Evolutionary conservation across 1,140 invertebrate species (phyloP).

Genomic region (Megalonaias nervosa): DNA sequence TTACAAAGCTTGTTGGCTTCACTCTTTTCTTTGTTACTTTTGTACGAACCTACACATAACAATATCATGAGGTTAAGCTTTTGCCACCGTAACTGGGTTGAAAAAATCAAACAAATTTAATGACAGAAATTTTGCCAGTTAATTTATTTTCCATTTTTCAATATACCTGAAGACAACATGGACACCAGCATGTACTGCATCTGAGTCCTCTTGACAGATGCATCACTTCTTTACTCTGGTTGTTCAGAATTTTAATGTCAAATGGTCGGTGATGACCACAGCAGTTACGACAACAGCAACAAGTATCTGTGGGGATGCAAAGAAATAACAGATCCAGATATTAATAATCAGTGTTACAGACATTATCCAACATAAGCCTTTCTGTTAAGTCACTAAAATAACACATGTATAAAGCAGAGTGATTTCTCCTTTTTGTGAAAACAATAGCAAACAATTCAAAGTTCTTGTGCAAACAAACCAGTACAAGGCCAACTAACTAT

Average conservation of each 20-base stretch:
- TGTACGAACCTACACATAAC: too few relatives aligned
- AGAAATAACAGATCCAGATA: too few relatives aligned
- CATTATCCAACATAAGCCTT: too few relatives aligned
- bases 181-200: constrained; percentile 85
- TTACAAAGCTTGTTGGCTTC: too few relatives aligned
- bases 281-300: constrained; percentile 84
- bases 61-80: background rate
- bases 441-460: too few relatives aligned
- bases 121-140: background rate
- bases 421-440: too few relatives aligned
- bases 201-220: constrained; percentile 82
- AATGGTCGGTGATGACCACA: constrained; percentile 85
- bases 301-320: constrained; percentile 76
- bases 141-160: constrained; percentile 9
- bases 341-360: too few relatives aligned
- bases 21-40: too few relatives aligned
- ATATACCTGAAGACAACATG: constrained; percentile 87
- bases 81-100: background rate
- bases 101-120: background rate
- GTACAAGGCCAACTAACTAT: too few relatives aligned
- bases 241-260: constrained; percentile 89
- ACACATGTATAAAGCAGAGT: too few relatives aligned
- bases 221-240: constrained; percentile 84
- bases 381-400: too few relatives aligned
- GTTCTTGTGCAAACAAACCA: too few relatives aligned